phyloP scores from a whole-genome alignment of 1,140 invertebrate species.

The Tenebrio molitor region DNA sequence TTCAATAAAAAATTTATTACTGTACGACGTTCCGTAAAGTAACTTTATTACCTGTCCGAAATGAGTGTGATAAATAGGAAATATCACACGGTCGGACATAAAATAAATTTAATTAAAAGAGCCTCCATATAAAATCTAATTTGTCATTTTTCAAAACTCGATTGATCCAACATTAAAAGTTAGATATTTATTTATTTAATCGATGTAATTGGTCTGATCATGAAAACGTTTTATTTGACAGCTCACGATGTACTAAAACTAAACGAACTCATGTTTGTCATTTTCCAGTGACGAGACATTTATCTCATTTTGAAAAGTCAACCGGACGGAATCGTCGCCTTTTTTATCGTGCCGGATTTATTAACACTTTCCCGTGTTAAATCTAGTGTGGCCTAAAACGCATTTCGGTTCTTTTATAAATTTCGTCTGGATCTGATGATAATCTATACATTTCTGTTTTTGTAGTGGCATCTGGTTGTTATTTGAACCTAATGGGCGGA shows the following conservation, averaged over 20 bases:
- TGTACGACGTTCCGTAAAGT: too few species aligned
- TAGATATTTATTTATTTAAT: constrained; percentile 17
- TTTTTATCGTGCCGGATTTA: constrained; percentile 33
- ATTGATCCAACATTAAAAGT: constrained; percentile 11
- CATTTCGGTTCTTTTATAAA: constrained; percentile 27
- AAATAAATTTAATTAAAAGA: too few species aligned
- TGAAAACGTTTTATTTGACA: background rate
- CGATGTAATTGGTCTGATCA: background rate
- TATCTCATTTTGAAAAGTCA: constrained; percentile 18
- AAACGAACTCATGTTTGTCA: constrained; percentile 2
- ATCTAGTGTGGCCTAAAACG: constrained; percentile 29
- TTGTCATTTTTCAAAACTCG: background rate
- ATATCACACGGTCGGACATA: too few species aligned
- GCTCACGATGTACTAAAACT: background rate
- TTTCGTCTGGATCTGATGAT: constrained; percentile 38
- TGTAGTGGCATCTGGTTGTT: constrained; percentile 36
- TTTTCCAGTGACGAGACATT: constrained; percentile 9
- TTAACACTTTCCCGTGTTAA: constrained; percentile 35
- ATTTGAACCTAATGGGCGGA: constrained; percentile 41
- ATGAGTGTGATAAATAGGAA: too few species aligned
- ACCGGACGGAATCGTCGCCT: constrained; percentile 29
- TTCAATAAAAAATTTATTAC: too few species aligned
- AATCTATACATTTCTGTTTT: constrained; percentile 40
- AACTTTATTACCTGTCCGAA: too few species aligned
- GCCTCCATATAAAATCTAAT: too few species aligned